phyloP scores from a whole-genome alignment of 2,797 vertebrate genomes.

The Ceyx erithaca region DNA sequence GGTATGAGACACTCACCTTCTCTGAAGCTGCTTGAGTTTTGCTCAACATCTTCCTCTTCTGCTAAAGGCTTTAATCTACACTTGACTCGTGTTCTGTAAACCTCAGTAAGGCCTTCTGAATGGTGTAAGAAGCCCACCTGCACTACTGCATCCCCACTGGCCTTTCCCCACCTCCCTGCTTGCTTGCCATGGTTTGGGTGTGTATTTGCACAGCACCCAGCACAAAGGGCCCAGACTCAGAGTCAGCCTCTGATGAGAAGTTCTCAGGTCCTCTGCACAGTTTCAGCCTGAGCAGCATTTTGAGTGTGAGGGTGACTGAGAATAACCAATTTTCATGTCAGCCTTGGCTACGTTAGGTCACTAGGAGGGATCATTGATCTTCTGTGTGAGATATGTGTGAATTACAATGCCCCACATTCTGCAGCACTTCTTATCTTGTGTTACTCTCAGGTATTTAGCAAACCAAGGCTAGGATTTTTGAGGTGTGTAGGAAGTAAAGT shows the following conservation, averaged over 20 bases:
- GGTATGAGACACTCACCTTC: rapidly evolving
- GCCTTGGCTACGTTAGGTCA: not conserved
- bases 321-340: not conserved
- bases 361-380: not conserved
- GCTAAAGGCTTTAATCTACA: not conserved
- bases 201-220: not conserved
- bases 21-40: not conserved
- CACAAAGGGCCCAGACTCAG: not conserved
- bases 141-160: not conserved
- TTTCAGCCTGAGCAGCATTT: not conserved
- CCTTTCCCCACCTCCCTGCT: not conserved
- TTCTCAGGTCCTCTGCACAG: not conserved
- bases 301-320: not conserved
- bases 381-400: not conserved
- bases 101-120: not conserved
- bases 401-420: not conserved
- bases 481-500: not conserved
- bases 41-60: not conserved
- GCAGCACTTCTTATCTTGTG: not conserved
- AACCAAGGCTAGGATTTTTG: not conserved
- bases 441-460: not conserved
- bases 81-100: not conserved
- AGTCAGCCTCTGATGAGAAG: too few species aligned
- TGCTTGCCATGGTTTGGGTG: not conserved
- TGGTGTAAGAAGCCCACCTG: rapidly evolving